Evolutionary conservation across 2,888 invertebrate species (phyloP).

Genomic region (Chrysotoxum bicinctum): DNA sequence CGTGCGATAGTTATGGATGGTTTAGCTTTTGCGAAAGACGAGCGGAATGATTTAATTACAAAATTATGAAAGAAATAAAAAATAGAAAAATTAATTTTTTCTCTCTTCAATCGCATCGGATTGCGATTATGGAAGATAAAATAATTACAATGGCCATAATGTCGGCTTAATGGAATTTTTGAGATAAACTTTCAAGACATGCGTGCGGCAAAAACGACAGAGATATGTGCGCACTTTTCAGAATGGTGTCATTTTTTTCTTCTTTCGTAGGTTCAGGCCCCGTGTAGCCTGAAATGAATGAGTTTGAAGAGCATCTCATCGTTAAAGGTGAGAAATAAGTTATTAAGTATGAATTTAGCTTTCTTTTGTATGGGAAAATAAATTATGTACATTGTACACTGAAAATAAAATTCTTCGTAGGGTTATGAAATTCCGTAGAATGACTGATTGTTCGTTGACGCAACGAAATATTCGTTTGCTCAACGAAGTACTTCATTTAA

Average conservation of each 20-base stretch:
- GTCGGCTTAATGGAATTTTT: conserved; percentile 42
- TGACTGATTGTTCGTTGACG: too few species aligned
- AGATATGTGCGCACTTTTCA: not conserved
- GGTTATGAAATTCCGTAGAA: too few species aligned
- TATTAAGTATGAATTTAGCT: not conserved
- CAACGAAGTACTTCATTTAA: too few species aligned
- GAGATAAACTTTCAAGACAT: not conserved
- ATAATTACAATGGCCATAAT: conserved; percentile 47
- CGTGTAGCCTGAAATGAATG: not conserved
- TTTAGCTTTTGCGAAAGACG: conserved; percentile 38
- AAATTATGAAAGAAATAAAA: conserved; percentile 49
- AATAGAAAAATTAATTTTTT: conserved; percentile 10
- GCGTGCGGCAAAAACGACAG: not conserved
- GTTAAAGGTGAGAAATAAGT: not conserved
- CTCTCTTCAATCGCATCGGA: conserved; percentile 17
- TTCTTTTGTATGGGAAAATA: not conserved
- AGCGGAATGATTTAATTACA: conserved; percentile 63
- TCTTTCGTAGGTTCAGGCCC: not conserved
- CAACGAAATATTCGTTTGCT: too few species aligned
- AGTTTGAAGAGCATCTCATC: not conserved
- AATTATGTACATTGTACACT: too few species aligned
- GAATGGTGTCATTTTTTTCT: conserved; percentile 9
- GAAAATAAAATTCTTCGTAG: too few species aligned
- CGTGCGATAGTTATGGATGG: conserved; percentile 56
- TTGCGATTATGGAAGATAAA: conserved; percentile 61